Evolutionary conservation across 2,797 vertebrate species (phyloP).

Genomic region (Heliangelus exortis): DNA sequence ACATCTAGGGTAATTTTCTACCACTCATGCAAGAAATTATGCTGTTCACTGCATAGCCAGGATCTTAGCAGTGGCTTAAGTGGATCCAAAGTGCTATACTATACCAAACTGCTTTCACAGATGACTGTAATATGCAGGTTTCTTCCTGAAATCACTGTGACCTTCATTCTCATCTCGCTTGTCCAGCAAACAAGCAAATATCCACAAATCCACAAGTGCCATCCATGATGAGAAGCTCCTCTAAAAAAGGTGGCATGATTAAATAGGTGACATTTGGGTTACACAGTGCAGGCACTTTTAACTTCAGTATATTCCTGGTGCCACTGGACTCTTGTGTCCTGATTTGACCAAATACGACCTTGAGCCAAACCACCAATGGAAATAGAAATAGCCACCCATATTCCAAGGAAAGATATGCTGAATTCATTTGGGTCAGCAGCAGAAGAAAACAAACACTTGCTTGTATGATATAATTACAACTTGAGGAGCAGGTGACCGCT

Average conservation of each 20-base stretch:
- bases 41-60: background rate
- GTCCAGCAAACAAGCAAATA: background rate
- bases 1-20: background rate
- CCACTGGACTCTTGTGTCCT: background rate
- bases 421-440: background rate
- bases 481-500: background rate
- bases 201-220: background rate
- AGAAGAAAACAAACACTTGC: background rate
- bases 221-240: background rate
- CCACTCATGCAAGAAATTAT: background rate
- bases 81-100: background rate
- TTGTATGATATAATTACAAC: background rate
- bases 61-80: background rate
- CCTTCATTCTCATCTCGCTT: background rate
- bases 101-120: background rate
- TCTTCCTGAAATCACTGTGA: background rate
- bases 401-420: fast-evolving
- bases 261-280: background rate
- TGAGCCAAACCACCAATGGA: background rate
- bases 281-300: background rate
- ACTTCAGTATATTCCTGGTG: background rate
- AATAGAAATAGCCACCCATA: background rate
- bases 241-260: background rate
- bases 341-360: background rate
- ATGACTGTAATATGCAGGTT: background rate